Evolutionary conservation across 2,797 vertebrate genomes (phyloP), one percentile per base, ranked within the genome.

Genomic region (Myotis daubentonii): DNA sequence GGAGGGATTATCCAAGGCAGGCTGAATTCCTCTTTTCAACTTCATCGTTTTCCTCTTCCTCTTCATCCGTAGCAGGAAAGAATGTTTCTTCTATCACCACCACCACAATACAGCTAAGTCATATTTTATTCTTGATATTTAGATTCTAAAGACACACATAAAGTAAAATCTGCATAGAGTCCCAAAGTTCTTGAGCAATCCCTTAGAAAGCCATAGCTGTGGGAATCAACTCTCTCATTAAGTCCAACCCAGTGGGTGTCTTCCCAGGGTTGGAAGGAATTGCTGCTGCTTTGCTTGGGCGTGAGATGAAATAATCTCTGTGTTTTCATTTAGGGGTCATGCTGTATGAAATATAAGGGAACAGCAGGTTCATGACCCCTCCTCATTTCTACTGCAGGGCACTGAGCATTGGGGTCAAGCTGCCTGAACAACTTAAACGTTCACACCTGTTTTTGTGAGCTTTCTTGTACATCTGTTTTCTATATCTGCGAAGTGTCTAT

Each of bases 101-200:
- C 22, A 44, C 30, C 12, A 51, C 44, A 55, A 4, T 44, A 23
- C 3, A 38, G 25, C 65, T 28, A 55, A 62, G 17, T 88, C 41
- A 28, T 30, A 9, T 51, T 68, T 94, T 87, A 84, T 75, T 79
- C 75, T 86, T 93, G 57, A 28, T 51, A 62, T 72, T 91, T 87
- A 76, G 36, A 89, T 86, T 92, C 89, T 81, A 38, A 92, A 84
- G 16, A 78, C 30, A 19, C 72, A 92, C 28, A 66, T 13, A 22
- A 74, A 78, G 49, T 49, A 10, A 65, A 86, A 79, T 25, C 60
- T 41, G 15, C 8, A 30, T 17, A 28, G n/a, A 65, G 80, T 62
- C 7, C 51, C 38, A 30, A 86, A 47, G 49, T 82, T 30, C 66
- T 79, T 85, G 68, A 93, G 79, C 85, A 89, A 60, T 91, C 19